phyloP scores from a whole-genome alignment of 2,888 invertebrate genomes.

The Patella depressa region DNA sequence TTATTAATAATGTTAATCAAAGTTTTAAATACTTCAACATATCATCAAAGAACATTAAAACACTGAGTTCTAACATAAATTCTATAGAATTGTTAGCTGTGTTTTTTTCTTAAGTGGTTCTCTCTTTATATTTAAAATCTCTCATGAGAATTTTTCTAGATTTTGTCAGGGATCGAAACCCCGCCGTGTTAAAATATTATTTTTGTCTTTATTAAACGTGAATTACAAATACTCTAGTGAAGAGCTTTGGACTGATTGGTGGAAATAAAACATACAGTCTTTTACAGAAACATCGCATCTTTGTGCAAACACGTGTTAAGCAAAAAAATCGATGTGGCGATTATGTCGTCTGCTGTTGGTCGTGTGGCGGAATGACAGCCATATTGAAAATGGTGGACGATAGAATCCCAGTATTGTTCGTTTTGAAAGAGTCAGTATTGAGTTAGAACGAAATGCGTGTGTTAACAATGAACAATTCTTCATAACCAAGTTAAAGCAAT shows the following conservation, averaged over 20 bases:
- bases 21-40: no score
- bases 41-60: no score
- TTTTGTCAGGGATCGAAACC: conserved; percentile 2
- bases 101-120: no score
- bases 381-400: conserved; percentile 1
- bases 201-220: conserved; percentile 6
- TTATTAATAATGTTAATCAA: no score
- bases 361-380: conserved; percentile 7
- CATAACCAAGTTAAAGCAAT: neutral
- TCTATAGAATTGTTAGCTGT: no score
- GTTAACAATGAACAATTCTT: neutral
- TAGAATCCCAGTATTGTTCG: neutral
- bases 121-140: neutral
- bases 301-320: conserved; percentile 10
- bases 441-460: conserved; percentile 1
- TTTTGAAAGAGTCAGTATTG: neutral
- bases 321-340: conserved; percentile 1
- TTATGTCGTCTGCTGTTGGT: conserved; percentile 7
- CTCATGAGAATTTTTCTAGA: conserved; percentile 3
- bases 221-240: conserved; percentile 3
- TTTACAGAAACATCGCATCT: neutral
- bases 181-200: conserved; percentile 5
- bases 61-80: no score
- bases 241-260: neutral
- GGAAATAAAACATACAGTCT: conserved; percentile 5